Conservation (phyloP, 2,113 vertebrate species). For the Oriolus oriolus region DNA sequence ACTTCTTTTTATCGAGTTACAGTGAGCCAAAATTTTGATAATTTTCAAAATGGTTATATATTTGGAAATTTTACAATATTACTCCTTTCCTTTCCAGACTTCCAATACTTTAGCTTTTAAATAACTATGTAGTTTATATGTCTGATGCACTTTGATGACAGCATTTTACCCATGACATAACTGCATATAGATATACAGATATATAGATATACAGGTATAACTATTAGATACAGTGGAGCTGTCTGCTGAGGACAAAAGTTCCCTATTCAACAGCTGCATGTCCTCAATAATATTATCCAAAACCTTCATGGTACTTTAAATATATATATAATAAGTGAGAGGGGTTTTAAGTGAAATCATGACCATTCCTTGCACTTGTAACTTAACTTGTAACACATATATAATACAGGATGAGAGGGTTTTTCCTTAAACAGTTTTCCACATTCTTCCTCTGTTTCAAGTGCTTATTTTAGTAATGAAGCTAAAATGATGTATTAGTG, state of each 20-base stretch:
- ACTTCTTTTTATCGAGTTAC: not conserved
- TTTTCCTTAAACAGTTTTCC: not conserved
- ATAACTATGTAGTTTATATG: not conserved
- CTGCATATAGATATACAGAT: not conserved
- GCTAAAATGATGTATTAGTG: not conserved
- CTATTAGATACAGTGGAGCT: not conserved
- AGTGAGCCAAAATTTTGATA: not conserved
- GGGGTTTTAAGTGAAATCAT: not conserved
- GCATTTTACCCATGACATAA: not conserved
- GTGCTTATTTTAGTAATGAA: not conserved
- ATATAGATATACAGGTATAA: not conserved
- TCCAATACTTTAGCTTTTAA: not conserved
- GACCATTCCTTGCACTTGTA: not conserved
- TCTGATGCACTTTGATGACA: not conserved
- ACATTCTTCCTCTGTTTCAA: not conserved
- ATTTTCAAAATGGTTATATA: not conserved
- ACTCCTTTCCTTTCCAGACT: not conserved
- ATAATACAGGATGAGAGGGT: not conserved
- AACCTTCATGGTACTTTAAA: not conserved
- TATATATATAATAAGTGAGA: not conserved
- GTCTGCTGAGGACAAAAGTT: not conserved
- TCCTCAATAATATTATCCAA: not conserved
- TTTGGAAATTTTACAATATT: not conserved
- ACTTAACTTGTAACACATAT: not conserved
- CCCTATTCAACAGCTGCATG: not conserved